phyloP scores from a whole-genome alignment of 2,113 vertebrate genomes.

The Anolis sagrei region DNA sequence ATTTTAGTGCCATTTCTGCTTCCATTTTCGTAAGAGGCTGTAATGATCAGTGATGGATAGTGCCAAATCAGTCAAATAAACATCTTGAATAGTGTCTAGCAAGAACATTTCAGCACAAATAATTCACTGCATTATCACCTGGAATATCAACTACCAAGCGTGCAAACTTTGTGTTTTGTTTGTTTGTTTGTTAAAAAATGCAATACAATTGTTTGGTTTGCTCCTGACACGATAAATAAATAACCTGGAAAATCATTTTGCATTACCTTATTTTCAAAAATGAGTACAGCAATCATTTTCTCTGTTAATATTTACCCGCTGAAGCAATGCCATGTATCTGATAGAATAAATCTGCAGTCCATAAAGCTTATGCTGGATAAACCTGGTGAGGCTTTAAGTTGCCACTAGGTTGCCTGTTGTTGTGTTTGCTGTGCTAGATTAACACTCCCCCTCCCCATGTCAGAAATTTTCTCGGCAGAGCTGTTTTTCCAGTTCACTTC shows the following conservation, averaged over 20 bases:
- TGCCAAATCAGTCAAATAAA: not conserved
- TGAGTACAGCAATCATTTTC: not conserved
- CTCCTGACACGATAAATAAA: no score
- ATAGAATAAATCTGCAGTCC: no score
- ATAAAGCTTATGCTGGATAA: no score
- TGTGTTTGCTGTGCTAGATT: not conserved
- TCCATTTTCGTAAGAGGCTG: no score
- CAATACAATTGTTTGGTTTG: no score
- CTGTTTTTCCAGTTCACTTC: not conserved
- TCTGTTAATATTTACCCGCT: no score
- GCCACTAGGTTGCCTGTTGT: not conserved
- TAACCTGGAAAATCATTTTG: not conserved
- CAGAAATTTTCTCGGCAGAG: not conserved
- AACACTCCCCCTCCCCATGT: not conserved
- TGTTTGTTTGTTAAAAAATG: no score
- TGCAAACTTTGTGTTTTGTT: no score
- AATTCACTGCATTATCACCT: not conserved
- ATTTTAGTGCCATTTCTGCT: no score
- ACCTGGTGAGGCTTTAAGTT: no score
- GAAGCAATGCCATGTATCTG: no score
- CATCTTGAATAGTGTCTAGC: not conserved
- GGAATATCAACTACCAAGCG: no score
- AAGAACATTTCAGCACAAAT: not conserved
- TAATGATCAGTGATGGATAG: not conserved
- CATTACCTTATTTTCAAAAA: not conserved